These are phyloP conservation scores for Cichladusa arquata DNA, from an alignment of 2,113 vertebrate genomes.

Conservation along the genomic window DNA sequence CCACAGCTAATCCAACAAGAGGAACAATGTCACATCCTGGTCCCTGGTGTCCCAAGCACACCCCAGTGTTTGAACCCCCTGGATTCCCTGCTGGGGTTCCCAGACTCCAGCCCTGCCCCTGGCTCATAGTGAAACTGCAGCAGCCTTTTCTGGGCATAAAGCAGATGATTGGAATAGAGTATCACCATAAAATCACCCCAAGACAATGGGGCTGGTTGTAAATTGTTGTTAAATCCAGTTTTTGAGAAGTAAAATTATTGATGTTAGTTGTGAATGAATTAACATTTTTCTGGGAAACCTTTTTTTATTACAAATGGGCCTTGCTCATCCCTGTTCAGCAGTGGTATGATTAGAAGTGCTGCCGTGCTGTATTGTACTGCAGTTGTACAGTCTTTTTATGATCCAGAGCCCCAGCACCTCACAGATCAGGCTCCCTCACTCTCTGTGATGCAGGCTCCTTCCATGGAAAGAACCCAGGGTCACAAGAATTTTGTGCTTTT, in stretches of 20 bases:
- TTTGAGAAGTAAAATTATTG: not conserved
- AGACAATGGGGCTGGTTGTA: not conserved
- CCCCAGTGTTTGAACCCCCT: no score
- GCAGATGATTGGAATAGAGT: no score
- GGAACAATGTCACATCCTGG: rapidly evolving
- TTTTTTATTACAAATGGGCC: not conserved
- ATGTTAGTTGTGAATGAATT: not conserved
- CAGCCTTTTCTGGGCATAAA: not conserved
- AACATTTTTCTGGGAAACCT: not conserved
- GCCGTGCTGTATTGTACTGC: not conserved
- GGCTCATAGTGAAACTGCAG: not conserved
- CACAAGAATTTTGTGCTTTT: not conserved
- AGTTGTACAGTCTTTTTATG: not conserved
- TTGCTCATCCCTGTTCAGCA: not conserved
- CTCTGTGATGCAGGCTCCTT: not conserved
- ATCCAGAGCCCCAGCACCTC: not conserved
- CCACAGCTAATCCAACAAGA: not conserved
- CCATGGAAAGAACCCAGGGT: not conserved
- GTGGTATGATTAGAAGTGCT: not conserved
- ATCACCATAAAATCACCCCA: not conserved
- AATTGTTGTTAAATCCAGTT: not conserved
- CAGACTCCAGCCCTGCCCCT: not conserved
- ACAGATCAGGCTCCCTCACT: rapidly evolving
- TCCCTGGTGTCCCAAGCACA: rapidly evolving
- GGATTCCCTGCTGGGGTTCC: not conserved